Conservation (phyloP, 1,140 invertebrate species). For the Scaptomyza graminum region DNA sequence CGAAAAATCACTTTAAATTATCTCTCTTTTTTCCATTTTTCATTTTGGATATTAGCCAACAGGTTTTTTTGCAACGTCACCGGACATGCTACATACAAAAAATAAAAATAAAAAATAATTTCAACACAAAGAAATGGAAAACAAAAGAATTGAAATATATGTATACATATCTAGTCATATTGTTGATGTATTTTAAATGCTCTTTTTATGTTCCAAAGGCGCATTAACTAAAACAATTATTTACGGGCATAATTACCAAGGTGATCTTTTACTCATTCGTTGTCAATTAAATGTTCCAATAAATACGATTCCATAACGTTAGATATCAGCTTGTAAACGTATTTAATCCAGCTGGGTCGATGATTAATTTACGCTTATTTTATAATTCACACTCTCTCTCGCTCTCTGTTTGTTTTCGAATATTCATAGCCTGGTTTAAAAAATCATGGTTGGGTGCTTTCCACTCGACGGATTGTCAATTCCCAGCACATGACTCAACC, state of each 20-base stretch:
- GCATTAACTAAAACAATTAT: slow-evolving; percentile 2
- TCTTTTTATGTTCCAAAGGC: slow-evolving; percentile 10
- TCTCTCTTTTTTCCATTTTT: slow-evolving; percentile 16
- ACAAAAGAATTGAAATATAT: slow-evolving; percentile 26
- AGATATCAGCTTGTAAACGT: not conserved
- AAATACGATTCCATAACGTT: not conserved
- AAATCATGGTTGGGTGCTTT: slow-evolving; percentile 34
- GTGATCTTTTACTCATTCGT: not conserved
- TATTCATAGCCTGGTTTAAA: not conserved
- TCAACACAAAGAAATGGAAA: slow-evolving; percentile 30
- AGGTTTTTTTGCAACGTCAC: slow-evolving; percentile 50
- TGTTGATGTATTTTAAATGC: slow-evolving; percentile 22
- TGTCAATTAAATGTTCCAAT: not conserved
- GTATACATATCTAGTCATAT: not conserved
- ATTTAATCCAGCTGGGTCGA: not conserved
- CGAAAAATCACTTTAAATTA: slow-evolving; percentile 37
- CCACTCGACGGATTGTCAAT: slow-evolving; percentile 4
- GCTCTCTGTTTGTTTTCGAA: not conserved
- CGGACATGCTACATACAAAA: slow-evolving; percentile 25
- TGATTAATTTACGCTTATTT: not conserved
- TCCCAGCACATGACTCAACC: slow-evolving; percentile 38
- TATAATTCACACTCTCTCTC: not conserved
- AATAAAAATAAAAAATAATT: slow-evolving; percentile 8
- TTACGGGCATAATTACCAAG: not conserved
- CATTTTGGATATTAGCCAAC: slow-evolving; percentile 38